Base-by-base conservation (phyloP, 2,888 invertebrate species). In the Abrostola tripartita region DNA sequence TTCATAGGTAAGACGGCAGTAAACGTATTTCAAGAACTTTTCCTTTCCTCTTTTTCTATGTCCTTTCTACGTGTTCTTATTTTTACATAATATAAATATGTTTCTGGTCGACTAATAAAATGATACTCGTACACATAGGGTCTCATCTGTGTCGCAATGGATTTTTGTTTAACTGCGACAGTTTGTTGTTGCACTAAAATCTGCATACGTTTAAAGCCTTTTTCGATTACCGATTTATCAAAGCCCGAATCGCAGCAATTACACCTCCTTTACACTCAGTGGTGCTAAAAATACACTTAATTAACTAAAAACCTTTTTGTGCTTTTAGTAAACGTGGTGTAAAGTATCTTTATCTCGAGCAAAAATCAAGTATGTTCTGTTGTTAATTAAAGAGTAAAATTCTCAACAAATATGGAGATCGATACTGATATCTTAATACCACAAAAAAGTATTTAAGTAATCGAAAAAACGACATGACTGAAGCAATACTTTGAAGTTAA, bases 211-310 rank as follows among this genome's bases (percentile, higher is more conserved):
- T 61, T 61, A 52, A 52, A 53, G 49, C 12, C 57, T 70, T 70
- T 64, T 65, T 58, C 53, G 41, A 61, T 47, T 24, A 4, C 51
- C 42, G 38, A 67, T 76, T 74, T 55, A 64, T 73, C 61, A 72
- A 53, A 44, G 37, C 52, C 36, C 6, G 6, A 65, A 71, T 67
- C 37, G 60, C 55, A 61, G 38, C 59, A 68, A 64, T 66, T 66
- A 61, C 60, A 63, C 47, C 47, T 64, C 56, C 57, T 73, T 70
- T 62, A 70, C 64, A 74, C 63, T 36, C 36, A 50, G 47, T 40
- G 47, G 62, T 76, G 68, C 51, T 71, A 76, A 78, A 65, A 68
- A 66, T 68, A 65, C 60, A 65, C 59, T 73, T 65, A 78, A 76
- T 78, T 74, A 78, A 71, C 54, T 58, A 60, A 60, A 72, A 70